phyloP scores from a whole-genome alignment of 1,140 invertebrate species.

The Maconellicoccus hirsutus region DNA sequence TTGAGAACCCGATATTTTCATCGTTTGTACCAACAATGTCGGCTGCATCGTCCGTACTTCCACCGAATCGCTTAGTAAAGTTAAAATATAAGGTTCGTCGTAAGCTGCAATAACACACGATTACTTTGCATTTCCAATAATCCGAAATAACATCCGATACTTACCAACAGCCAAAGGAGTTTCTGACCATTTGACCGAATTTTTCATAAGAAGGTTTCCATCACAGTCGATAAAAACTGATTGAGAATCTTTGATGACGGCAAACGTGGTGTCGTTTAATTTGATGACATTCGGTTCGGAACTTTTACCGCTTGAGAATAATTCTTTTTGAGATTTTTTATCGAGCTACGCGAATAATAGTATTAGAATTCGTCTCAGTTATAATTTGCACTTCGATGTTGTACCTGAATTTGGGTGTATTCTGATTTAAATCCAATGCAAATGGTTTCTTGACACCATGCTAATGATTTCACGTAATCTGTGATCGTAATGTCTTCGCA shows the following conservation, averaged over 20 bases:
- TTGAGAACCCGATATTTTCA: conserved; percentile 54
- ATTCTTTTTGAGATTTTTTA: conserved; percentile 28
- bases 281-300: conserved; percentile 70
- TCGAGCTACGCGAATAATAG: conserved; percentile 16
- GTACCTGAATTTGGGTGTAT: conserved; percentile 27
- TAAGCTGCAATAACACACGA: conserved; percentile 52
- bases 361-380: conserved; percentile 7
- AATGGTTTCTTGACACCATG: conserved; percentile 73
- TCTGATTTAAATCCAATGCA: conserved; percentile 62
- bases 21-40: conserved; percentile 57
- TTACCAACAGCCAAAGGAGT: conserved; percentile 58
- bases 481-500: conserved; percentile 60
- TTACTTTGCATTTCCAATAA: conserved; percentile 13
- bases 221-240: conserved; percentile 66
- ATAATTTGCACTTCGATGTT: conserved; percentile 19
- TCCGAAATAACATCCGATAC: background rate
- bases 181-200: conserved; percentile 71
- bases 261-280: conserved; percentile 58
- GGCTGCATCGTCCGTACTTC: conserved; percentile 66
- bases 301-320: conserved; percentile 75
- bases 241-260: conserved; percentile 69
- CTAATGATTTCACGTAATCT: conserved; percentile 70
- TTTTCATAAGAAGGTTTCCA: conserved; percentile 53
- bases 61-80: conserved; percentile 63
- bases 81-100: conserved; percentile 82